A percentile compares a stretch with the other conserved stretches of the same genome.
phyloP scores from a whole-genome alignment of 2,888 invertebrate species.

The Campoplex capitator region DNA sequence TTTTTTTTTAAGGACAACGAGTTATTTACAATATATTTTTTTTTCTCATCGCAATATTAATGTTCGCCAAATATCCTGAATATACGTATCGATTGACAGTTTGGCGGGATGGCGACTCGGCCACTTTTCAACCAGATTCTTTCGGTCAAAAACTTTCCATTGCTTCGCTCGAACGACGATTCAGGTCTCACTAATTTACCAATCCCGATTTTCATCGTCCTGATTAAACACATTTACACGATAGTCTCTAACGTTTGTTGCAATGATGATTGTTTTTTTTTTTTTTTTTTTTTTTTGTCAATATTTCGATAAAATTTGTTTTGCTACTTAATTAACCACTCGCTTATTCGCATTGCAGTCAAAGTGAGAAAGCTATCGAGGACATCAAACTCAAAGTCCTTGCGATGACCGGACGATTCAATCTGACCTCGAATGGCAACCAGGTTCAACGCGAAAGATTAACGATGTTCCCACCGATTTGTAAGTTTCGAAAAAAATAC shows the following conservation, averaged over 20 bases:
- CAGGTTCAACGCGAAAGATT: slow-evolving; percentile 83
- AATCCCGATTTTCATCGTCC: neutral
- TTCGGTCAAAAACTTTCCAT: neutral
- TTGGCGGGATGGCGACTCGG: neutral
- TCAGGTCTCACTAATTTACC: neutral
- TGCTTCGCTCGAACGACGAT: neutral
- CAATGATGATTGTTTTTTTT: neutral
- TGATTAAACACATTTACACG: neutral
- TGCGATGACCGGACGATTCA: slow-evolving; percentile 81
- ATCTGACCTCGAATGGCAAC: slow-evolving; percentile 77
- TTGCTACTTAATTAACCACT: slow-evolving; percentile 39
- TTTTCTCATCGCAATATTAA: neutral
- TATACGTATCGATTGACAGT: neutral
- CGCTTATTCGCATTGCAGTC: slow-evolving; percentile 73
- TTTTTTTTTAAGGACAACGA: slow-evolving; percentile 14
- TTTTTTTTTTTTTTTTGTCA: neutral
- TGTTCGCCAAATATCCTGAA: neutral
- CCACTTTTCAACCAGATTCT: neutral
- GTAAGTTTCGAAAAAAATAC: slow-evolving; percentile 79
- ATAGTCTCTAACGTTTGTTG: neutral
- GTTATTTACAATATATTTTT: slow-evolving; percentile 7
- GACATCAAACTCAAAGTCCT: slow-evolving; percentile 81
- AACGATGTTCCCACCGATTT: slow-evolving; percentile 84
- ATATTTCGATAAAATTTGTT: neutral
- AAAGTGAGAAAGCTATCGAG: slow-evolving; percentile 81